phyloP scores from a whole-genome alignment of 2,113 vertebrate genomes.

The Campylomormyrus tamandua region DNA sequence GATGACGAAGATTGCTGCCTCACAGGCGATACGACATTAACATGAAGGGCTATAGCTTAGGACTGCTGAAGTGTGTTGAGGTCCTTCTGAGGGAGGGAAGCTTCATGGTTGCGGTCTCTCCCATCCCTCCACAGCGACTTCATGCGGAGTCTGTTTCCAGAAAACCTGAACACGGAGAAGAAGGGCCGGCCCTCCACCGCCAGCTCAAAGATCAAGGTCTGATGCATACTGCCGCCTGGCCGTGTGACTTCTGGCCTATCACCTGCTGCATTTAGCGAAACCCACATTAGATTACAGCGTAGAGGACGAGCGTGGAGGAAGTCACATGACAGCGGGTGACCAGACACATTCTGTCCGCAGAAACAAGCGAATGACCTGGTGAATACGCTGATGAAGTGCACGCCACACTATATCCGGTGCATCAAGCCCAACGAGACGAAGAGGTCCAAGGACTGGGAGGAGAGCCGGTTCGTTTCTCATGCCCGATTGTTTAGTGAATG shows the following conservation, averaged over 20 bases:
- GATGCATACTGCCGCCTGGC: neutral
- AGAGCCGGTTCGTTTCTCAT: constrained; percentile 71
- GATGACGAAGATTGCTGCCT: neutral
- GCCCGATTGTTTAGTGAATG: neutral
- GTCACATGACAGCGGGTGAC: neutral
- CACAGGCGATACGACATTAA: neutral
- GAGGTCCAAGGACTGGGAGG: constrained; percentile 88
- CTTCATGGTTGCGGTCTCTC: neutral
- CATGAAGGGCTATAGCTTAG: neutral
- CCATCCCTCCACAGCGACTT: constrained; percentile 59
- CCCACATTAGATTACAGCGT: neutral
- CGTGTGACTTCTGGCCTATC: neutral
- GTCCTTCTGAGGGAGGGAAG: neutral
- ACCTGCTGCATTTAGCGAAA: neutral
- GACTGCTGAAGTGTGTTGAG: neutral
- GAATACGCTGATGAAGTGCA: constrained; percentile 88
- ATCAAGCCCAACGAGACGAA: constrained; percentile 98
- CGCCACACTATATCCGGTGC: constrained; percentile 94
- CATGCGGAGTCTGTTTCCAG: constrained; percentile 82
- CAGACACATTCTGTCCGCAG: constrained; percentile 46
- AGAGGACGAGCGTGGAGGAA: neutral
- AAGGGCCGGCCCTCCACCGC: constrained; percentile 84
- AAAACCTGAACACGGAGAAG: constrained; percentile 86
- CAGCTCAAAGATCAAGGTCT: constrained; percentile 87
- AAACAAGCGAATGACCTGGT: constrained; percentile 95